Conservation (phyloP, 64 coral and sea anemone species). For the Montipora cactus region DNA sequence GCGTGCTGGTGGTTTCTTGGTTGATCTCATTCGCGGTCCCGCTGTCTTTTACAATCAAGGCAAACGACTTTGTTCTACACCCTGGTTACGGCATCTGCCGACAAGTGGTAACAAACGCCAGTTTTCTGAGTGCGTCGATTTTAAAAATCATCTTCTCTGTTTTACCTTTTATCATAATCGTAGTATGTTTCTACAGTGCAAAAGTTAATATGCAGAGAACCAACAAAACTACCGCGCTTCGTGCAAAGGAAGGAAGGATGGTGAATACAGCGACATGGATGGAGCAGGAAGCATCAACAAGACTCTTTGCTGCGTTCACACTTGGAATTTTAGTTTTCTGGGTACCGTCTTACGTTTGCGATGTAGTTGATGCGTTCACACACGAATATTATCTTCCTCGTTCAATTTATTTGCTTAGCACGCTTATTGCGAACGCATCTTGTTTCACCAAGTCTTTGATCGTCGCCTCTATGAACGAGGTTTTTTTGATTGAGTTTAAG, state of each 20-base stretch:
- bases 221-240: neutral
- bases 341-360: constrained; percentile 22
- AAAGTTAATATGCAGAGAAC: neutral
- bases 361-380: constrained; percentile 8
- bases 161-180: constrained; percentile 27
- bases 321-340: constrained; percentile 42
- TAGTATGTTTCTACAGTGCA: constrained; percentile 37
- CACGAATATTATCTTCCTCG: constrained; percentile 25
- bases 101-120: neutral
- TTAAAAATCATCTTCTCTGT: neutral
- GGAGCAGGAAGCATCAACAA: constrained; percentile 17
- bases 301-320: constrained; percentile 8
- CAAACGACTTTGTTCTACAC: constrained; percentile 32
- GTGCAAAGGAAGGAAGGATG: neutral
- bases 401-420: constrained; percentile 25
- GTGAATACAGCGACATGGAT: neutral
- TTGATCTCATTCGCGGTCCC: constrained; percentile 3
- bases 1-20: constrained; percentile 22
- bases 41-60: neutral
- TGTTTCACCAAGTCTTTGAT: constrained; percentile 10
- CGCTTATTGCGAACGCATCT: neutral
- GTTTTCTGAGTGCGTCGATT: neutral
- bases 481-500: constrained; percentile 17
- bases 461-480: neutral
- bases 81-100: constrained; percentile 61